These are phyloP conservation scores for Leptatherina wallacei DNA, from an alignment of 2,797 vertebrate genomes.

Conservation along the genomic window DNA sequence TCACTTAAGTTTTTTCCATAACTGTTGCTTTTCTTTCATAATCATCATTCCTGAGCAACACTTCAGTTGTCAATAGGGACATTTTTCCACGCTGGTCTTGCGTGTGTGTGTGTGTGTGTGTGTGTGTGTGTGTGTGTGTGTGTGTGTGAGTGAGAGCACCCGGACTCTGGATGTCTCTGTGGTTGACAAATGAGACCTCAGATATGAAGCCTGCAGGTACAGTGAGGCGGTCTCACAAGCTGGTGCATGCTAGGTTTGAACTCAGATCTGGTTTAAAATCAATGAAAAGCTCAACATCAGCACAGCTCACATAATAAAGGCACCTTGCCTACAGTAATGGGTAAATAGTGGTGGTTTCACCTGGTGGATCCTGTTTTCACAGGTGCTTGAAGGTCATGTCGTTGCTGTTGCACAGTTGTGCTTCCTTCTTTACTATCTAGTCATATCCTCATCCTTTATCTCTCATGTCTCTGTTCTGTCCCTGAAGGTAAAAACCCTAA, in stretches of 20 bases:
- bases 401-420: slow-evolving; percentile 15
- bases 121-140: no score
- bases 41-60: slow-evolving; percentile 50
- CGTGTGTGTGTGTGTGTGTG: no score
- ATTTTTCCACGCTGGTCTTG: slow-evolving; percentile 61
- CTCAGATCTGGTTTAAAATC: slow-evolving; percentile 55
- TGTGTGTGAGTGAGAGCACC: slow-evolving; percentile 30
- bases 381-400: slow-evolving; percentile 50
- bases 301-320: slow-evolving; percentile 48
- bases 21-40: slow-evolving; percentile 38
- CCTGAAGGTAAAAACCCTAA: slow-evolving; percentile 78
- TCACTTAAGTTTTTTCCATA: slow-evolving; percentile 48
- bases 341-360: slow-evolving; percentile 68
- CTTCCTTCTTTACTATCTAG: background rate
- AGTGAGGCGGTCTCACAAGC: slow-evolving; percentile 52
- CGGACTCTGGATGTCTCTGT: slow-evolving; percentile 24
- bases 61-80: slow-evolving; percentile 53
- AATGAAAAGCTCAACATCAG: slow-evolving; percentile 54
- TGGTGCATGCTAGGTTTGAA: slow-evolving; percentile 50
- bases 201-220: slow-evolving; percentile 68
- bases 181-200: slow-evolving; percentile 63
- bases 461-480: slow-evolving; percentile 27
- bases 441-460: slow-evolving; percentile 10
- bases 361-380: slow-evolving; percentile 32
- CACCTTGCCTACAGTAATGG: slow-evolving; percentile 27